Base-by-base conservation (phyloP, 2,113 vertebrate genomes). In the Poeciliopsis turrubarensis region DNA sequence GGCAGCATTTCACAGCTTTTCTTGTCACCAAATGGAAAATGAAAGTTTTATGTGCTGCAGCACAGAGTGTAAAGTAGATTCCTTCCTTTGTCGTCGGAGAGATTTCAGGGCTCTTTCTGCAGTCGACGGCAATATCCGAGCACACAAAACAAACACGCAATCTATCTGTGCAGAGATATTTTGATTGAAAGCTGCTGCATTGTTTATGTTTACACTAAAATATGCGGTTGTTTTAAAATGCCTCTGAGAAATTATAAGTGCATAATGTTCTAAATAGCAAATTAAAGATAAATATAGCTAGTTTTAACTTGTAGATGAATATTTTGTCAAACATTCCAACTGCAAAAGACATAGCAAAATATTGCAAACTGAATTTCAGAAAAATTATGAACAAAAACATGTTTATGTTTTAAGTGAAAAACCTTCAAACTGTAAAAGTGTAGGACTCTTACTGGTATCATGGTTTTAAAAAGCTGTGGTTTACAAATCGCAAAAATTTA, bases 21-120 rank as follows among this genome's bases (percentile, higher is more conserved):
- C 70, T 68, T 31, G 78, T 80, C 76, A 78, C 80, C 82, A 71
- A 86, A 87, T 70, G 73, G 70, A 85, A 87, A 81, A 47, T 70
- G 69, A 77, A 82, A 80, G 70, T 73, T 74, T 86, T 68, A 31
- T 32, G 71, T 85, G 81, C 61, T 31, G 68, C 9, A 41, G 66
- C 8, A n/a, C 27, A 64, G 44, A 72, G 61, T 29, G n/a, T 27
- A 64, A 37, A 72, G 67, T 26, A 54, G 39, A 75, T 69, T 68
- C 41, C 26, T 78, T 75, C 65, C 69, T 79, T 69, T 72, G 72
- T 77, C 61, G 8, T 72, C 54, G 30, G 22, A 64, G 69, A 74
- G 64, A 79, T 72, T 74, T 77, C 34, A 19, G 63, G 66, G 60
- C 63, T 84, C 25, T 81, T 73, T n/a, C 65, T 77, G 73, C 26